Conservation (phyloP, 2,888 invertebrate genomes). For the Chaetogeoica ovagalla region DNA sequence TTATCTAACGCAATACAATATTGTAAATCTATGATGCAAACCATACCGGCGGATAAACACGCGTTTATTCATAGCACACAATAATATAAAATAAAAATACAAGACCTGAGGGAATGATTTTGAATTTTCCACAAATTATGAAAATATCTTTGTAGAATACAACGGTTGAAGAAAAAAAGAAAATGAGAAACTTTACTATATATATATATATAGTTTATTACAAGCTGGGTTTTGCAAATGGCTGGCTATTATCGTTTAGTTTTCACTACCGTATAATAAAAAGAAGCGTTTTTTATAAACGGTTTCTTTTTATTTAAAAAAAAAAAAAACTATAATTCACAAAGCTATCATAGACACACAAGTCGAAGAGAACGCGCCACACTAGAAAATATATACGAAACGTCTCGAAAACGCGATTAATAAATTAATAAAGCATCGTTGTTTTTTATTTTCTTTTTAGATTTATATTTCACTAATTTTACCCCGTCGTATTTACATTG, state of each 20-base stretch:
- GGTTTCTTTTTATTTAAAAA: no score
- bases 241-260: conserved; percentile 6
- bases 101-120: conserved; percentile 25
- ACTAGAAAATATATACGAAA: no score
- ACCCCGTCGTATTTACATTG: no score
- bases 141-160: conserved; percentile 18
- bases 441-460: no score
- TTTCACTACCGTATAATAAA: conserved; percentile 2
- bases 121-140: conserved; percentile 34
- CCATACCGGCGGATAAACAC: background rate
- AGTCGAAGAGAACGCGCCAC: no score
- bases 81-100: conserved; percentile 36
- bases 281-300: background rate
- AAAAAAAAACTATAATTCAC: no score
- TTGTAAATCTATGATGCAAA: conserved; percentile 12
- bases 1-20: background rate
- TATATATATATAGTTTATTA: background rate
- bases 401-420: no score
- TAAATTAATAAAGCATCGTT: background rate
- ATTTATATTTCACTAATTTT: no score
- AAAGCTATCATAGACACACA: no score
- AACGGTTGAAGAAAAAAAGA: conserved; percentile 15
- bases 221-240: background rate
- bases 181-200: conserved; percentile 22
- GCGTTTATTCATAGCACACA: background rate